Percentiles rank a stretch among this genome's conserved stretches.
These are phyloP conservation scores for Calidris pygmaea DNA, from an alignment of 2,113 vertebrate genomes.

Conservation along the genomic window DNA sequence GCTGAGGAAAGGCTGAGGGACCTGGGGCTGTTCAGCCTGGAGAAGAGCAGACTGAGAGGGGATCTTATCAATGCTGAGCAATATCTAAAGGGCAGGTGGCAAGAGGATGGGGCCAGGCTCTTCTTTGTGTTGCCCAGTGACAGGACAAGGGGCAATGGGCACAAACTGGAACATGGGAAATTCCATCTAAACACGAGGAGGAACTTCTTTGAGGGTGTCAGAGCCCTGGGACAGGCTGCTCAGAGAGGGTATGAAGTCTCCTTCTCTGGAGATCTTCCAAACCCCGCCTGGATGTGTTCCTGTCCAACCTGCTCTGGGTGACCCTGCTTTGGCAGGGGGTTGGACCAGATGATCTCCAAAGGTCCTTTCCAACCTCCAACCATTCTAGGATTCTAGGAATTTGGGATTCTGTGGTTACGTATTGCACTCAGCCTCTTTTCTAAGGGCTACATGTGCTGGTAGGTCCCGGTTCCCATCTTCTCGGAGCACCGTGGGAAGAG, in stretches of 20 bases:
- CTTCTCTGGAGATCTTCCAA: neutral
- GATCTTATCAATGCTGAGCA: neutral
- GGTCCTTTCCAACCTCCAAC: neutral
- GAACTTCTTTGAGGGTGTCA: neutral
- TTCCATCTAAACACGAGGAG: neutral
- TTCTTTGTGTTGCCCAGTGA: neutral
- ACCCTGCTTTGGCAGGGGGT: neutral
- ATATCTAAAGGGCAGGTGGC: neutral
- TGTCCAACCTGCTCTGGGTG: neutral
- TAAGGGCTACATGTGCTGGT: accelerated
- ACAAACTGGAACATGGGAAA: neutral
- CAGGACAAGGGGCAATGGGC: neutral
- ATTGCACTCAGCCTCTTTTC: neutral
- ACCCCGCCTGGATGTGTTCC: neutral
- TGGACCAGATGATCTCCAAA: neutral
- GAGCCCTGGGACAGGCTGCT: neutral
- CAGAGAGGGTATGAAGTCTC: neutral
- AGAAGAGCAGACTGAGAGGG: neutral
- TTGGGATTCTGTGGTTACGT: neutral
- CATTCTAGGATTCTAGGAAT: no score
- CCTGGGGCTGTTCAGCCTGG: neutral
- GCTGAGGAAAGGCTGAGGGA: neutral
- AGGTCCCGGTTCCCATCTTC: neutral
- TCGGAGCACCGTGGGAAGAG: accelerated
- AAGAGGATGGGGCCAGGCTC: neutral